Percentiles rank a stretch among this genome's conserved stretches.
Evolutionary conservation across 2,113 vertebrate genomes (phyloP).

Genomic region (Notarius quadriscutis): DNA sequence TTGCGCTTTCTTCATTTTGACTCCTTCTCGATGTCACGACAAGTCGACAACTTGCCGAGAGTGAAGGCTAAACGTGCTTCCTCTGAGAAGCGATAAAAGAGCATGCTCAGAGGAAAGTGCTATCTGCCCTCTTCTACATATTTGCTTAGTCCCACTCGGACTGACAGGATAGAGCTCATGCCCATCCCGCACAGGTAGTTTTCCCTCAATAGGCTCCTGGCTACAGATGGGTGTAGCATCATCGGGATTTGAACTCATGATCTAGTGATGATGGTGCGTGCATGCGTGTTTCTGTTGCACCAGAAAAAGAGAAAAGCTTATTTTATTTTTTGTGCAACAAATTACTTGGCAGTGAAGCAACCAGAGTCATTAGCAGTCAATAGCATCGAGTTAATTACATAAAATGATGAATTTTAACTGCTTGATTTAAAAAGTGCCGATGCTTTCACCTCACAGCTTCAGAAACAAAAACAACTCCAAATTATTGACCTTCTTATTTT

Average conservation of each 20-base stretch:
- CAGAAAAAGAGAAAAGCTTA: not conserved
- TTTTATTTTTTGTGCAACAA: not conserved
- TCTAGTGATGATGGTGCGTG: not conserved
- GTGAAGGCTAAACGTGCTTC: not conserved
- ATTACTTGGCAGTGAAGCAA: not conserved
- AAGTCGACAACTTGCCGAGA: not conserved
- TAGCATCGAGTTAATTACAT: too few species aligned
- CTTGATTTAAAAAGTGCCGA: too few species aligned
- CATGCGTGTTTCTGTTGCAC: not conserved
- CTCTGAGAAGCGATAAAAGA: not conserved
- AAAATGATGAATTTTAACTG: too few species aligned
- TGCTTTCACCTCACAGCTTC: too few species aligned
- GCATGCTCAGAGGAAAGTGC: not conserved
- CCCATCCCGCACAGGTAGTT: not conserved
- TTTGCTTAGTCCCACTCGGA: not conserved
- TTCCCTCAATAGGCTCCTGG: too few species aligned
- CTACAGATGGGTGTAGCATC: too few species aligned
- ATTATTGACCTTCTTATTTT: not conserved
- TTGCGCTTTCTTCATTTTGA: too few species aligned
- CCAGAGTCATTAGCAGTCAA: too few species aligned
- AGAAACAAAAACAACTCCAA: too few species aligned
- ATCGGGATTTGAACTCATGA: not conserved
- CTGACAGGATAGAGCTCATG: not conserved
- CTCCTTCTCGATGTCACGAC: too few species aligned
- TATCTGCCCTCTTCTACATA: not conserved